Evolutionary conservation across 2,888 invertebrate species (phyloP), one percentile per base, ranked within the genome.

Genomic region (Nowickia ferox): DNA sequence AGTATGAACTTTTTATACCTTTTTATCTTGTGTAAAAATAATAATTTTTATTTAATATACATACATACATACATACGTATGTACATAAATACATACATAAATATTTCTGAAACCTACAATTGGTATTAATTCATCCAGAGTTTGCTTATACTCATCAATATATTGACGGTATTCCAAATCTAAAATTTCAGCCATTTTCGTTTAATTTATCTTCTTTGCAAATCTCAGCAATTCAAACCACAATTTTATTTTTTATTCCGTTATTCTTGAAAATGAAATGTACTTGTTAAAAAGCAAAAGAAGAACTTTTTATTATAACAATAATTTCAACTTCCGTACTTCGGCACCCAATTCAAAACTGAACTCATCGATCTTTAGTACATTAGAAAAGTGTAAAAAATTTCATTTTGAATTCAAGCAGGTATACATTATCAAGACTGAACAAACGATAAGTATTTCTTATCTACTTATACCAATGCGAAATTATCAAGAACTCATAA

Each of bases 141-240:
- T 88, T 86, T 89, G 89, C 87, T 89, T 89, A 84, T 91, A 92
- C 87, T 92, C 92, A 79, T 89, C 88, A 61, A 90, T 84, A 66
- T 90, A 87, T 77, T 91, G 88, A 87, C 91, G 90, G 38, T 92
- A 91, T 69, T 90, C 90, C 59, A 92, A 65, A 86, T 90, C 89
- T 86, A 90, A 84, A 87, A 92, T 91, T 87, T 92, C 93, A 17
- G 91, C 88, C 92, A 92, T 92, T 68, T 79, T 86, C 53, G 19
- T 22, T 74, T 4, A 63, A 38, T 38, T 77, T 68, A 22, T 76
- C 83, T 82, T 48, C 44, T 71, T 68, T 68, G 42, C 42, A 61
- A 59, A 10, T 77, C 15, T 30, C 55, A 68, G 10, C 11, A 63
- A 51, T n/a, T 46, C 13, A 40, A 55, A 48, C 30, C 30, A 30